A percentile compares a stretch with the other conserved stretches of the same genome.
Conservation (phyloP, 2,797 vertebrate genomes). For the Sitta carolinensis region DNA sequence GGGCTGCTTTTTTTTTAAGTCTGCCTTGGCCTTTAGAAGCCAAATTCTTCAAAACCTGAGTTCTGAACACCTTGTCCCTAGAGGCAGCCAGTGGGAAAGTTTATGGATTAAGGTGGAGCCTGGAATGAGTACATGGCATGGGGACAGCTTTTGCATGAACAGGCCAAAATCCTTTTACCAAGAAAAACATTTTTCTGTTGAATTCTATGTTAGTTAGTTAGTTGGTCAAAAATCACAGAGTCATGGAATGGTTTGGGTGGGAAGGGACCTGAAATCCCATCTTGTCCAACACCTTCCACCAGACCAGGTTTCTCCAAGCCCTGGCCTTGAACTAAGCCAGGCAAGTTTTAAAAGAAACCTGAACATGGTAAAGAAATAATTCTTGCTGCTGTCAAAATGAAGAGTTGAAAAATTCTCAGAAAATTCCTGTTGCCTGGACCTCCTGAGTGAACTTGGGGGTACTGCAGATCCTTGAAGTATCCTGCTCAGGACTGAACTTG, state of each 20-base stretch:
- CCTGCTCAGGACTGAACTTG: neutral
- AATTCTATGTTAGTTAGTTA: neutral
- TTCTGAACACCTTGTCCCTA: neutral
- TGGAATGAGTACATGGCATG: neutral
- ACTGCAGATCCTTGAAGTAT: neutral
- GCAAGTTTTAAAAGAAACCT: neutral
- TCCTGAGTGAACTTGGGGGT: neutral
- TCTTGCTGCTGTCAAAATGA: neutral
- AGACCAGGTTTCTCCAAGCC: neutral
- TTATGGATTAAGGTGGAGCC: neutral
- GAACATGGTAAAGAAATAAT: neutral
- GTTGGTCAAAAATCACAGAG: neutral
- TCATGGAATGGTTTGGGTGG: neutral
- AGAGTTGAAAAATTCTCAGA: neutral
- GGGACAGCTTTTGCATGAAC: neutral
- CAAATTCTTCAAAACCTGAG: neutral
- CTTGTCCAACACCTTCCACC: neutral
- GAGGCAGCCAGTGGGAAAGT: neutral
- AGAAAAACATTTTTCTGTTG: neutral
- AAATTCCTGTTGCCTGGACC: neutral
- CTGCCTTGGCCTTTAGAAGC: neutral
- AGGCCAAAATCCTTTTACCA: neutral
- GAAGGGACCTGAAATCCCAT: neutral
- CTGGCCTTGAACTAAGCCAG: neutral
- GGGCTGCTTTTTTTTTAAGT: neutral